Percentiles rank a stretch among this genome's conserved stretches.
phyloP scores from a whole-genome alignment of 1,140 invertebrate genomes.

The Sipha flava region DNA sequence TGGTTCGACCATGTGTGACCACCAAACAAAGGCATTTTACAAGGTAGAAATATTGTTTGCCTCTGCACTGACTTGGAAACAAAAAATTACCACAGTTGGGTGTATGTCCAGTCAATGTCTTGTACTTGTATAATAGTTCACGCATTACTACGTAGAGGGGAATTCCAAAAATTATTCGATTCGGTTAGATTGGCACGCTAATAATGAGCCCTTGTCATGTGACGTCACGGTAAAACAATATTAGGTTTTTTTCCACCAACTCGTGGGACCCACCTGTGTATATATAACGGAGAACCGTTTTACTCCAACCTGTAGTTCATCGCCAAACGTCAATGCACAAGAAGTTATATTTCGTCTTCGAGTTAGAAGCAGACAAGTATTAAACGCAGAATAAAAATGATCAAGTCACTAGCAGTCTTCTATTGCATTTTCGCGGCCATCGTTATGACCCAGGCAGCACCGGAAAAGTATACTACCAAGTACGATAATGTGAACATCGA shows the following conservation, averaged over 20 bases:
- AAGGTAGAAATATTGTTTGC: background rate
- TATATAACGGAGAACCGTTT: background rate
- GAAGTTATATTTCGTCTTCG: background rate
- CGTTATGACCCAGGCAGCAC: background rate
- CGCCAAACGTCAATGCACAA: no score
- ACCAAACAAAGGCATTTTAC: background rate
- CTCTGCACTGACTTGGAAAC: background rate
- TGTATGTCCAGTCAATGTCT: background rate
- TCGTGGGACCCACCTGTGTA: no score
- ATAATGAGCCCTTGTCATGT: background rate
- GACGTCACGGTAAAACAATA: background rate
- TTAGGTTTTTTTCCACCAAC: background rate
- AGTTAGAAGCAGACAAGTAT: no score
- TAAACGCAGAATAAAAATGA: background rate
- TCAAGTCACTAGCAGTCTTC: background rate
- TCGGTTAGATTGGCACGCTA: background rate
- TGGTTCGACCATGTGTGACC: background rate
- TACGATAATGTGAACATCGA: constrained; percentile 64
- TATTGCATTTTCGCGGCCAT: background rate
- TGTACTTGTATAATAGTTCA: no score
- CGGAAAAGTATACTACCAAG: constrained; percentile 55
- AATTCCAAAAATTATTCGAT: constrained; percentile 2
- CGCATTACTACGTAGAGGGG: background rate
- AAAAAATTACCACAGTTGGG: background rate
- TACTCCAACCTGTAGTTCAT: no score